Evolutionary conservation across 2,797 vertebrate species (phyloP), one percentile per base, ranked within the genome.

Genomic region (Hemibagrus guttatus): DNA sequence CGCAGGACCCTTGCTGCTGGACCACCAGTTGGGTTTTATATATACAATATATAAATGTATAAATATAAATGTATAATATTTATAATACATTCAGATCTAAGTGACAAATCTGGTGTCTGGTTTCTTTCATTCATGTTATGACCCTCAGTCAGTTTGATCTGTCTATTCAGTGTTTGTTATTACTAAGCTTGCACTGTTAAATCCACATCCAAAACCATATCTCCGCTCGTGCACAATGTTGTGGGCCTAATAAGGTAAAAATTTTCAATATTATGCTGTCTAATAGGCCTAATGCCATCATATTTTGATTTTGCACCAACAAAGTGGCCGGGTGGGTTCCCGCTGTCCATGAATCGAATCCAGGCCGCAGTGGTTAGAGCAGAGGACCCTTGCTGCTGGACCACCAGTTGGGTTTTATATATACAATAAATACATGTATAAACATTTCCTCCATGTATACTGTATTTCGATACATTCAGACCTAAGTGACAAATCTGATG

Each of bases 231-330:
- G 13, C 23, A 42, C 23, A 46, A 49, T 64, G 31, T 56, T 71
- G 11, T 6, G 49, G 72, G 80, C 17, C 52, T 58, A 76, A 59
- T 74, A 87, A 69, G 46, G 12, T 54, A 66, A 17, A n/a, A 28
- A 80, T 84, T n/a, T 66, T 54, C 42, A n/a, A 81, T 64, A 58
- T 66, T 72, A 49, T 64, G 39, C 26, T 75, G 59, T 75, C 42
- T 84, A 87, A 80, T 54, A 84, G 83, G n/a, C 46, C 46, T 19
- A 17, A 13, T 72, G 66, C 66, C 82, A 84, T 84, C 83, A 49
- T 49, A 49, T 49, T 49, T 49, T 8, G 46, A 49, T 49, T 49
- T 49, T 49, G 7, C 46, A 46, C 46, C 46, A 46, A 46, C 46
- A 2, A 2, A 46, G 46, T 49, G 46, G 46, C 46, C 7, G 46